Evolutionary conservation across 2,888 invertebrate genomes (phyloP).

Genomic region (Rutpela maculata): DNA sequence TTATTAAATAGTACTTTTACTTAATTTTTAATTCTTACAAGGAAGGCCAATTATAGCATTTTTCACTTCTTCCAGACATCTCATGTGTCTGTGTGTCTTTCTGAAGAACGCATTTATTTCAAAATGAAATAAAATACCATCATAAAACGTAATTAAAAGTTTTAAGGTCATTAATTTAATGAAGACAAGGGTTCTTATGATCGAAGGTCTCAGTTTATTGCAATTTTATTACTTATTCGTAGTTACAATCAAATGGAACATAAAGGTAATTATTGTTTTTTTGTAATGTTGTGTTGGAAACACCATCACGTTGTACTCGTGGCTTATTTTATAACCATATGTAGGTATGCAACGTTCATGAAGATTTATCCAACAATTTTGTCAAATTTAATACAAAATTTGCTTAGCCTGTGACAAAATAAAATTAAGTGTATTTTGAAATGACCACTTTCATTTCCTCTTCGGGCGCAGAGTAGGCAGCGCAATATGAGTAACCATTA

Average conservation of each 20-base stretch:
- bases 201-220: constrained; percentile 57
- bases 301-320: constrained; percentile 6
- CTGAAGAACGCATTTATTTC: constrained; percentile 27
- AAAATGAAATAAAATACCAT: constrained; percentile 43
- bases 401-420: not conserved
- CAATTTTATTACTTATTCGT: constrained; percentile 58
- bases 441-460: not conserved
- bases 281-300: constrained; percentile 25
- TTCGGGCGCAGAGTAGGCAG: not conserved
- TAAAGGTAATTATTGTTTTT: constrained; percentile 51
- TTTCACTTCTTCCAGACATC: not conserved
- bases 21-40: not conserved
- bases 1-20: no score
- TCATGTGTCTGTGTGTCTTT: constrained; percentile 9
- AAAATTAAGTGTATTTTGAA: not conserved
- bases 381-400: constrained; percentile 13
- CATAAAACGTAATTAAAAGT: constrained; percentile 50
- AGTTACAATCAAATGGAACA: constrained; percentile 57
- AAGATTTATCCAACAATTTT: constrained; percentile 15
- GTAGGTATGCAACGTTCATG: constrained; percentile 8
- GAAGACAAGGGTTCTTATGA: constrained; percentile 55
- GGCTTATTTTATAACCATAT: constrained; percentile 27
- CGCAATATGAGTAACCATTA: not conserved
- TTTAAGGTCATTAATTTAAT: constrained; percentile 53
- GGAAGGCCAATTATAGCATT: not conserved